These are phyloP conservation scores for Limnephilus rhombicus DNA, from an alignment of 2,888 invertebrate species.

Conservation along the genomic window DNA sequence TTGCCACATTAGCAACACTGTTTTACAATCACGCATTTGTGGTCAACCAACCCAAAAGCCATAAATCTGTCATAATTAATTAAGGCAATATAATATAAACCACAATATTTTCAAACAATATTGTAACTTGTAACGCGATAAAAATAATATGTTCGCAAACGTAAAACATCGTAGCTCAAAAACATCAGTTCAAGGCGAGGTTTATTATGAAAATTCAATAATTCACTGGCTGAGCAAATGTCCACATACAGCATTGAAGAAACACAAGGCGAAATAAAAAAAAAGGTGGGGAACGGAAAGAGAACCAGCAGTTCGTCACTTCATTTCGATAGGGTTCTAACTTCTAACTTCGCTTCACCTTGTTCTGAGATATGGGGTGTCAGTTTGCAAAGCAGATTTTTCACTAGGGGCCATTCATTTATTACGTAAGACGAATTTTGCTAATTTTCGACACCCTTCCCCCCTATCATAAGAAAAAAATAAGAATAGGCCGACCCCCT, in stretches of 20 bases:
- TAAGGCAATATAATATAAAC: not conserved
- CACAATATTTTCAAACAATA: not conserved
- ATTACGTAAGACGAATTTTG: no score
- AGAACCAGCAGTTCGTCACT: not conserved
- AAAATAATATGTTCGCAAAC: not conserved
- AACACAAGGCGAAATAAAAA: not conserved
- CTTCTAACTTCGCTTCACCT: no score
- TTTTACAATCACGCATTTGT: not conserved
- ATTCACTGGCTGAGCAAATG: not conserved
- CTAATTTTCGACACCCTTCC: no score
- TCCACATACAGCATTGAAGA: not conserved
- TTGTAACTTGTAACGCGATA: not conserved
- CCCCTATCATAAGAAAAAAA: no score
- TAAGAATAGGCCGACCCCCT: no score
- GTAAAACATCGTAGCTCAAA: not conserved
- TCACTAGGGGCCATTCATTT: no score
- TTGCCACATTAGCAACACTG: not conserved
- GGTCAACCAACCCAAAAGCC: not conserved
- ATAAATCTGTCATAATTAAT: not conserved
- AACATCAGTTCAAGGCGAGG: conserved; percentile 9
- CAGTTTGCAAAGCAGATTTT: no score
- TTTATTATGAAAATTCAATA: not conserved
- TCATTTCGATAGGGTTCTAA: not conserved
- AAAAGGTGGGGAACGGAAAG: not conserved
- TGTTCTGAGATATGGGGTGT: no score